Evolutionary conservation across 2,888 invertebrate species (phyloP).

Genomic region (Arctia plantaginis): DNA sequence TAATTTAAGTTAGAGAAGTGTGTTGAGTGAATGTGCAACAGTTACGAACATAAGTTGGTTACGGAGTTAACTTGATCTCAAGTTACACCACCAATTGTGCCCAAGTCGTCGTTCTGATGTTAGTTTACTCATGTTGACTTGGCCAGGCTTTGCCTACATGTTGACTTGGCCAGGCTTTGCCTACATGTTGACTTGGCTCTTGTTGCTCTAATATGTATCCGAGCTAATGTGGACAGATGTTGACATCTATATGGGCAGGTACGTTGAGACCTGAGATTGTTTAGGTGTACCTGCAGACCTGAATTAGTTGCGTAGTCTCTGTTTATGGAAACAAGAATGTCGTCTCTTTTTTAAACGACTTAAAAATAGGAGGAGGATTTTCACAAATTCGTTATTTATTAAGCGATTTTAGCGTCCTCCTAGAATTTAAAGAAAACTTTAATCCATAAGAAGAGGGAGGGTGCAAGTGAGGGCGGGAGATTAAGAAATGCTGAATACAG

Average conservation of each 20-base stretch:
- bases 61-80: constrained; percentile 13
- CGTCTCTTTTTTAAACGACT: too few relatives aligned
- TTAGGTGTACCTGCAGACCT: neutral
- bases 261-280: neutral
- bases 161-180: too few relatives aligned
- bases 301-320: neutral
- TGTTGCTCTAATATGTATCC: neutral
- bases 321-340: neutral
- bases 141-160: constrained; percentile 7
- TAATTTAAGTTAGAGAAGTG: constrained; percentile 33
- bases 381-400: too few relatives aligned
- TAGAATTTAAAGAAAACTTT: too few relatives aligned
- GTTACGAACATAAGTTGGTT: constrained; percentile 3
- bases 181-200: neutral
- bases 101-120: constrained; percentile 4
- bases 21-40: constrained; percentile 12
- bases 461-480: too few relatives aligned
- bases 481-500: too few relatives aligned
- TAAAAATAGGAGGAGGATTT: too few relatives aligned
- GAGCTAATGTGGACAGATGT: constrained; percentile 8
- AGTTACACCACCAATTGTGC: constrained; percentile 6
- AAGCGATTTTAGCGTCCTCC: too few relatives aligned
- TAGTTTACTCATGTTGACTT: constrained; percentile 6
- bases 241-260: neutral
- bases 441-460: too few relatives aligned